Evolutionary conservation across 1,140 invertebrate genomes (phyloP).

Genomic region (Zaprionus davidi): DNA sequence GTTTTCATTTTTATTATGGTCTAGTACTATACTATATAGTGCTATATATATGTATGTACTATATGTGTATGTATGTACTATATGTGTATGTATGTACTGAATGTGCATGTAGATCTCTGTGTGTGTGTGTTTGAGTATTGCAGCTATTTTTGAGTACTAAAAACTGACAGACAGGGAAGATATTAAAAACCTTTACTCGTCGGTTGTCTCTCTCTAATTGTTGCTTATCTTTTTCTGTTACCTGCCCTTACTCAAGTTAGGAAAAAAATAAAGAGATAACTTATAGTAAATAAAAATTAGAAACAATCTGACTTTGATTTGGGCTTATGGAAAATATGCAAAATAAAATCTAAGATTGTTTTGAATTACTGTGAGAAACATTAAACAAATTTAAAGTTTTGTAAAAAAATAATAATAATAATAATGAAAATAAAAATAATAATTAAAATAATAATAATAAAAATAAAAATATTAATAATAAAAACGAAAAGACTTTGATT

Average conservation of each 20-base stretch:
- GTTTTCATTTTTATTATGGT: conserved; percentile 39
- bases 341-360: no score
- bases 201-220: neutral
- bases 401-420: no score
- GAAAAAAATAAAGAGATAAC: neutral
- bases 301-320: neutral
- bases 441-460: no score
- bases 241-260: conserved; percentile 26
- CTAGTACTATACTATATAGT: conserved; percentile 4
- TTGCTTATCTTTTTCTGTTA: conserved; percentile 16
- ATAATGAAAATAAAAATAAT: no score
- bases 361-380: no score
- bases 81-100: neutral
- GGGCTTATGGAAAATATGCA: no score
- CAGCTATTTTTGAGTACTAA: conserved; percentile 31
- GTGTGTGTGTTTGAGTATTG: neutral
- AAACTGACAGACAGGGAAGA: conserved; percentile 10
- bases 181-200: conserved; percentile 8
- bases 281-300: neutral
- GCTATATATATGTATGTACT: neutral
- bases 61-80: neutral
- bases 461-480: no score
- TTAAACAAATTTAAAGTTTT: no score
- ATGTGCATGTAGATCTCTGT: neutral
- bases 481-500: no score